Conservation (phyloP, 2,888 invertebrate genomes). For the Eupithecia centaureata region DNA sequence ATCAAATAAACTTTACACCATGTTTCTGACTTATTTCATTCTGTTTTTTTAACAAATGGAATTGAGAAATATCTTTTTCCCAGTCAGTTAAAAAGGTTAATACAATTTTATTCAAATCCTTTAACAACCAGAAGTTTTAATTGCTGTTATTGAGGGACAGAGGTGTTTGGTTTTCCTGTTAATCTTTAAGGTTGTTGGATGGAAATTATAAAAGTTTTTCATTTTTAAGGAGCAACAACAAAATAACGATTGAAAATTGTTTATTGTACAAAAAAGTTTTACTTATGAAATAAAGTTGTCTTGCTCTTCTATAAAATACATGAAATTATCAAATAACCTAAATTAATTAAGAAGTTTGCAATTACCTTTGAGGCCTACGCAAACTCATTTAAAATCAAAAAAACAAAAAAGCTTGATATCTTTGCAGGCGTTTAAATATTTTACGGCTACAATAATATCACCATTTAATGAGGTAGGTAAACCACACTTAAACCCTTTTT, state of each 20-base stretch:
- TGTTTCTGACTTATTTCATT: background rate
- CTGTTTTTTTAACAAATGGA: background rate
- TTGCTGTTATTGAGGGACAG: constrained; percentile 19
- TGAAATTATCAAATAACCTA: too few relatives aligned
- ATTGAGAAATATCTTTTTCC: background rate
- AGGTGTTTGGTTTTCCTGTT: constrained; percentile 14
- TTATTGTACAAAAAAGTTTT: too few relatives aligned
- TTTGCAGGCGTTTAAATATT: background rate
- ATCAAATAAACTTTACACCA: background rate
- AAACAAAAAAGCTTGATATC: background rate
- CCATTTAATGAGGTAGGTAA: background rate
- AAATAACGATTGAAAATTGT: too few relatives aligned
- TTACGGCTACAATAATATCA: background rate
- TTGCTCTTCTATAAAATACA: too few relatives aligned
- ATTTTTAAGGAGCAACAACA: background rate
- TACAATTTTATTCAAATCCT: constrained; percentile 13
- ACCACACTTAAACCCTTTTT: background rate
- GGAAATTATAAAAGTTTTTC: background rate
- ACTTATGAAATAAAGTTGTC: too few relatives aligned
- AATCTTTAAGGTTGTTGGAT: constrained; percentile 14
- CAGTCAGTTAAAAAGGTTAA: constrained; percentile 2
- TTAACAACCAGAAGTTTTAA: constrained; percentile 22
- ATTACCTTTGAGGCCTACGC: too few relatives aligned
- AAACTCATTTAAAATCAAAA: too few relatives aligned
- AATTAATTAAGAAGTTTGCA: too few relatives aligned